These are phyloP conservation scores for Parascotia fuliginaria DNA, from an alignment of 2,888 invertebrate genomes.

Conservation along the genomic window DNA sequence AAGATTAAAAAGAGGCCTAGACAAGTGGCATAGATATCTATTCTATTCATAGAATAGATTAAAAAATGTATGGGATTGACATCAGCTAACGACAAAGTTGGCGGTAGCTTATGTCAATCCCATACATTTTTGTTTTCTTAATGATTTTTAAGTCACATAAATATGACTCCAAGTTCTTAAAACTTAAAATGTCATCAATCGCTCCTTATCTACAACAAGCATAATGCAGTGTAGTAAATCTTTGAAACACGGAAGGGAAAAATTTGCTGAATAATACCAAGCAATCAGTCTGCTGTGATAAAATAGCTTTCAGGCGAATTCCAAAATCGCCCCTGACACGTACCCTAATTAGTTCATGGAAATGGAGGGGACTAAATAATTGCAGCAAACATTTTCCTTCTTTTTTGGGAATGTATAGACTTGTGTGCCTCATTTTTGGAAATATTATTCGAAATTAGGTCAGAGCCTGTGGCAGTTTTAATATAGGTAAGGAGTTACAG, in stretches of 20 bases:
- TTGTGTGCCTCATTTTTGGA: not conserved
- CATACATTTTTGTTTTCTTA: too few species aligned
- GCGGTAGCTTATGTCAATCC: too few species aligned
- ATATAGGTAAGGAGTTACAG: too few species aligned
- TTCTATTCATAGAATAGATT: too few species aligned
- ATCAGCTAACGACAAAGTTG: too few species aligned
- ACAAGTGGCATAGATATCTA: too few species aligned
- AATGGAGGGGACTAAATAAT: slow-evolving; percentile 25
- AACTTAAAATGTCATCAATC: slow-evolving; percentile 53
- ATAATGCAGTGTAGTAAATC: slow-evolving; percentile 58
- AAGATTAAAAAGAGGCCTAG: too few species aligned
- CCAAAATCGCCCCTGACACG: slow-evolving; percentile 39
- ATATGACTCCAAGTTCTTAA: not conserved
- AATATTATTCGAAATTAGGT: not conserved
- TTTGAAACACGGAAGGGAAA: slow-evolving; percentile 50
- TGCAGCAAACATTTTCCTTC: slow-evolving; percentile 3
- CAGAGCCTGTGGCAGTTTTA: too few species aligned
- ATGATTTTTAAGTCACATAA: not conserved
- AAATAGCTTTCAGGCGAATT: slow-evolving; percentile 49
- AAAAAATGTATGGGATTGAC: too few species aligned
- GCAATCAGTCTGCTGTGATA: slow-evolving; percentile 68
- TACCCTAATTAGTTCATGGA: slow-evolving; percentile 40
- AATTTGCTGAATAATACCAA: slow-evolving; percentile 66
- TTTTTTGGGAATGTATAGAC: too few species aligned
- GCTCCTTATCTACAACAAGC: slow-evolving; percentile 60